A percentile compares a stretch with the other conserved stretches of the same genome.
These are phyloP conservation scores for Diadophis punctatus DNA, from an alignment of 2,113 vertebrate species.

Conservation along the genomic window DNA sequence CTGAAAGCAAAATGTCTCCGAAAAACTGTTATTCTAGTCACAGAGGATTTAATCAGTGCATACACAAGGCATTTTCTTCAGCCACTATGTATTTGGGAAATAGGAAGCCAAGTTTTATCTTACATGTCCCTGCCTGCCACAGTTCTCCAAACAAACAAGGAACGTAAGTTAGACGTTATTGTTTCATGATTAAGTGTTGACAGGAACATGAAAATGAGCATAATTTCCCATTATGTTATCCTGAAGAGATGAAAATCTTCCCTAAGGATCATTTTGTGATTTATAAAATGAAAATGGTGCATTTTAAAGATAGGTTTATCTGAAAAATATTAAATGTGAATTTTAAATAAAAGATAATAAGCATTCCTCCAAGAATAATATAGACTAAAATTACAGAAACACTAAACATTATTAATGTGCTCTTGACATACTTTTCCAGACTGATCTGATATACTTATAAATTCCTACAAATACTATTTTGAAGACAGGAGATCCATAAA, in stretches of 20 bases:
- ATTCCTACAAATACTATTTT: not conserved
- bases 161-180: not conserved
- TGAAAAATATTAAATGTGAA: not conserved
- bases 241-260: not conserved
- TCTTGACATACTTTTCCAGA: not conserved
- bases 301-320: not conserved
- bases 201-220: not conserved
- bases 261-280: not conserved
- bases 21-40: not conserved
- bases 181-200: not conserved
- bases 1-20: not conserved
- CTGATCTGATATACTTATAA: not conserved
- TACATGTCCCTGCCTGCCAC: not conserved
- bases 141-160: not conserved
- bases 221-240: not conserved
- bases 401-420: not conserved
- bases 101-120: not conserved
- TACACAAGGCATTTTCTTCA: not conserved
- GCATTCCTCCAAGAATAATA: not conserved
- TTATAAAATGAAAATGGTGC: not conserved
- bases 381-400: not conserved
- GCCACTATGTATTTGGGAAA: not conserved
- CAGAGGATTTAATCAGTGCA: not conserved
- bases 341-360: not conserved
- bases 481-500: not conserved